Conservation (phyloP, 1,140 invertebrate genomes). For the Trichomalopsis sarcophagae region DNA sequence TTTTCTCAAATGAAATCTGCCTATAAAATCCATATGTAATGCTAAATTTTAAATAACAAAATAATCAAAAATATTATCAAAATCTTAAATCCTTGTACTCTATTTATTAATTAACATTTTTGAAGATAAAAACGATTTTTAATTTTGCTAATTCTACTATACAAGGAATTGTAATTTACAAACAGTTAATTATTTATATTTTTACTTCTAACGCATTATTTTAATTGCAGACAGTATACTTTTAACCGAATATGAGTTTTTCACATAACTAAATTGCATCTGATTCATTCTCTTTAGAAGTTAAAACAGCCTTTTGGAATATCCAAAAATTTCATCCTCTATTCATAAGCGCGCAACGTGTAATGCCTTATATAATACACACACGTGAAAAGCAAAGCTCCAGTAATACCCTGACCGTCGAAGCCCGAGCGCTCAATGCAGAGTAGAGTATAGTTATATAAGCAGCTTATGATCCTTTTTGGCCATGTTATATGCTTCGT, state of each 20-base stretch:
- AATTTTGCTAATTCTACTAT: too few relatives aligned
- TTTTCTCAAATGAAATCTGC: background rate
- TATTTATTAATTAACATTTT: too few relatives aligned
- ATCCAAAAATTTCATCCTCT: background rate
- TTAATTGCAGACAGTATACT: background rate
- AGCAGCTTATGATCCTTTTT: conserved; percentile 14
- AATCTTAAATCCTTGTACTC: too few relatives aligned
- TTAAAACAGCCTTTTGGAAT: background rate
- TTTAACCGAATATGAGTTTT: background rate
- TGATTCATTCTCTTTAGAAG: background rate
- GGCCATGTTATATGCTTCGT: background rate
- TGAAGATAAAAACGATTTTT: too few relatives aligned
- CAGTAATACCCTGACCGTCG: conserved; percentile 4
- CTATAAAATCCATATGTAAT: background rate
- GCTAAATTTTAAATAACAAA: background rate
- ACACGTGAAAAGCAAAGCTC: conserved; percentile 4
- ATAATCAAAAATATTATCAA: too few relatives aligned
- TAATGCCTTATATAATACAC: background rate
- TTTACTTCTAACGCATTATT: too few relatives aligned
- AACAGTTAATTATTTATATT: too few relatives aligned
- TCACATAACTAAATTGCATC: background rate
- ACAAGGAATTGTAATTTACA: too few relatives aligned
- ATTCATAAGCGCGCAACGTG: background rate
- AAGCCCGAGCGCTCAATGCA: background rate
- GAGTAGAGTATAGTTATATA: background rate